These are phyloP conservation scores for Teinopalpus imperialis DNA, from an alignment of 2,888 invertebrate species.

Conservation along the genomic window DNA sequence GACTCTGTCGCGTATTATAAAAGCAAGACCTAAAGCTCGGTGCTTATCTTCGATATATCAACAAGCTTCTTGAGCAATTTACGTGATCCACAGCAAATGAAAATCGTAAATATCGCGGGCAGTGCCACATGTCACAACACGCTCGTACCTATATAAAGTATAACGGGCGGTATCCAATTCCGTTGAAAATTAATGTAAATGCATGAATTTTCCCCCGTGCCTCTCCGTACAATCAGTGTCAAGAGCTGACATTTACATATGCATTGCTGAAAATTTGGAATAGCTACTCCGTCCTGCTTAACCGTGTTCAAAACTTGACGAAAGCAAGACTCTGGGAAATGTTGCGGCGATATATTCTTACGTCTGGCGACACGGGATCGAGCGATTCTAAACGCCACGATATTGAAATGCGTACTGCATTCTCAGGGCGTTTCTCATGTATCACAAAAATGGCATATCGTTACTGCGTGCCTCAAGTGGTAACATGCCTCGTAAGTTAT, in stretches of 20 bases:
- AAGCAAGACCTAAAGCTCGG: too few relatives aligned
- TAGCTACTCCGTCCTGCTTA: constrained; percentile 72
- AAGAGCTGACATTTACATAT: constrained; percentile 81
- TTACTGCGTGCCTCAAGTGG: constrained; percentile 43
- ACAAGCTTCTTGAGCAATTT: constrained; percentile 19
- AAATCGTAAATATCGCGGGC: constrained; percentile 70
- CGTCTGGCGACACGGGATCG: constrained; percentile 51
- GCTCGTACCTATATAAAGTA: constrained; percentile 69
- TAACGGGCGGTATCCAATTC: constrained; percentile 69
- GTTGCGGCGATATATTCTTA: constrained; percentile 55
- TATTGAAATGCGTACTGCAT: constrained; percentile 23
- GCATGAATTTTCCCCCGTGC: constrained; percentile 77
- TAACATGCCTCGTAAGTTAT: constrained; percentile 50
- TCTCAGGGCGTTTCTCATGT: constrained; percentile 31
- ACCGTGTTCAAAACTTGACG: constrained; percentile 75
- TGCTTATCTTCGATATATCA: too few relatives aligned
- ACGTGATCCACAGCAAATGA: constrained; percentile 53
- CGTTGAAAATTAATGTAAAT: constrained; percentile 79
- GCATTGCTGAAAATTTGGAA: constrained; percentile 77
- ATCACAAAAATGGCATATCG: constrained; percentile 45
- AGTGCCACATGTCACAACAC: constrained; percentile 60
- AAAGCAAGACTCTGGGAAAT: constrained; percentile 57
- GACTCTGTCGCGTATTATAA: too few relatives aligned
- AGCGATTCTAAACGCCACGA: constrained; percentile 43
- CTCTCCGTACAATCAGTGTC: constrained; percentile 81